Conservation (phyloP, 2,888 invertebrate species). For the Drosophila conformis region DNA sequence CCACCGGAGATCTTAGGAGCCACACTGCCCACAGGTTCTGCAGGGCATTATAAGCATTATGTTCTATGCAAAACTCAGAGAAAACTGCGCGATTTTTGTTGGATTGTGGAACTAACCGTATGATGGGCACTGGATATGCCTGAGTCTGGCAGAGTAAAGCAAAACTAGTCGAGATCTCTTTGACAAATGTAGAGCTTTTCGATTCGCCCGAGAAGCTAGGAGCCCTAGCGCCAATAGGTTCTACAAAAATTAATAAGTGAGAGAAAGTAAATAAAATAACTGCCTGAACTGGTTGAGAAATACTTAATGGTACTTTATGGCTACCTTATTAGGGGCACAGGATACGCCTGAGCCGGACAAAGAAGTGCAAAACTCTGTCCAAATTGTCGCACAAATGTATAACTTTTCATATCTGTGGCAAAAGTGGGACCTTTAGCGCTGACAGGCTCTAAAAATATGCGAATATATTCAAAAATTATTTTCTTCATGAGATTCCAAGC, state of each 20-base stretch:
- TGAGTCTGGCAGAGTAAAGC: conserved; percentile 89
- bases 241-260: conserved; percentile 79
- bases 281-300: conserved; percentile 9
- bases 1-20: conserved; percentile 85
- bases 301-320: conserved; percentile 4
- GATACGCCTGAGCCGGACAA: conserved; percentile 90
- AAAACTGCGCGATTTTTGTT: conserved; percentile 57
- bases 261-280: conserved; percentile 4
- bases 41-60: conserved; percentile 3
- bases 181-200: conserved; percentile 86
- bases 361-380: conserved; percentile 87
- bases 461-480: background rate
- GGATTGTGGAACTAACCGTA: conserved; percentile 86
- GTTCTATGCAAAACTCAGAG: background rate
- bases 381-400: conserved; percentile 81
- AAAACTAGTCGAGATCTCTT: conserved; percentile 85
- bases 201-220: conserved; percentile 88
- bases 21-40: conserved; percentile 86
- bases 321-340: conserved; percentile 90
- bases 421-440: conserved; percentile 86
- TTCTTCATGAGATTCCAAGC: background rate
- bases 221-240: conserved; percentile 87
- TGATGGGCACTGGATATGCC: conserved; percentile 89
- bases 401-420: conserved; percentile 79
- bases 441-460: conserved; percentile 86